Conservation (phyloP, 2,113 vertebrate genomes). For the Equus quagga region DNA sequence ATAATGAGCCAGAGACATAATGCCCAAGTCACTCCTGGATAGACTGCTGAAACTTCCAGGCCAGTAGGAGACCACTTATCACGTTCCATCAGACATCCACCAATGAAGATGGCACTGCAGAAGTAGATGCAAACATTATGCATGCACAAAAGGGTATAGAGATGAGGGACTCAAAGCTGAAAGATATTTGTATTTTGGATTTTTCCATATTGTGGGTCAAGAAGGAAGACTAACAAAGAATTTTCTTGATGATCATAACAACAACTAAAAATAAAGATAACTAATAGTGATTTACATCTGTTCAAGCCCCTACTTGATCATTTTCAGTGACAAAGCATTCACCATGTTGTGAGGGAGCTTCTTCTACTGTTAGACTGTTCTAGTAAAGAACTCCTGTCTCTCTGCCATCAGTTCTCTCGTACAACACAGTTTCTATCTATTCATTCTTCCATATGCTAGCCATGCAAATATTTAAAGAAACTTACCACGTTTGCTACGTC, state of each 20-base stretch:
- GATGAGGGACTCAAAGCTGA: background rate
- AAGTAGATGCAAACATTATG: background rate
- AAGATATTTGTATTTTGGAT: background rate
- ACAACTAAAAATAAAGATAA: background rate
- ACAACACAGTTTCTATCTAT: background rate
- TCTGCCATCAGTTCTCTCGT: background rate
- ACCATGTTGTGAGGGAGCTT: background rate
- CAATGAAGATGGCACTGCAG: rapidly evolving
- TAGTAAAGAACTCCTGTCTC: background rate
- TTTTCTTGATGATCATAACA: background rate
- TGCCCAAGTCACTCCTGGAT: background rate
- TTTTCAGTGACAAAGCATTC: background rate
- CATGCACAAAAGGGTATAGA: background rate
- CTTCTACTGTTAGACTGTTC: background rate
- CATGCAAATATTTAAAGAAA: background rate
- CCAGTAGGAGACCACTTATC: background rate
- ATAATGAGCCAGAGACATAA: background rate
- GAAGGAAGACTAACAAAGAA: background rate
- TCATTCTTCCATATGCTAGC: background rate
- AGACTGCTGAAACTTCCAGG: background rate
- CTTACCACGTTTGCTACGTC: no score
- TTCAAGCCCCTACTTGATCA: background rate
- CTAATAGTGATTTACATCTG: background rate
- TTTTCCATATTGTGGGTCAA: background rate
- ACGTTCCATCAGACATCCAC: background rate